Evolutionary conservation across 2,113 vertebrate genomes (phyloP), one percentile per base, ranked within the genome.

Genomic region (Turdus rufiventris): DNA sequence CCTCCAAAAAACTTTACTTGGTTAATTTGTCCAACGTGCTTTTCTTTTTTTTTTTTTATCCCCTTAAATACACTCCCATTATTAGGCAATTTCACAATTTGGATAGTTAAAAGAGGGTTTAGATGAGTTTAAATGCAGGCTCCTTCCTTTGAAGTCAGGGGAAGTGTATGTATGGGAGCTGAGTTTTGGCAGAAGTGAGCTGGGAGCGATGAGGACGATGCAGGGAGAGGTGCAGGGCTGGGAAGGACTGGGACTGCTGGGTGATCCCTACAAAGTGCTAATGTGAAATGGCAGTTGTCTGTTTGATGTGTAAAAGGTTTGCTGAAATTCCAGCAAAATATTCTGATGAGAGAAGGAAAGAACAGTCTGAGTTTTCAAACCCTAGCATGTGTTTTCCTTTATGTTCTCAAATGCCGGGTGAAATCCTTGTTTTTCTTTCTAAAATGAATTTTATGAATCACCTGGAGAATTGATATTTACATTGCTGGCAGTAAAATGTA

Each of bases 361-460:
- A 84, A 72, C 89, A 85, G 67, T 43, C 67, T 78, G 93, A 2
- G 92, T 94, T 89, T 89, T 53, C 72, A 95, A 45, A 53, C 43
- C 89, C 31, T 93, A 53, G 78, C 88, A 78, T 66, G 88, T 93
- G 63, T 93, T 95, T 97, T 93, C 53, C 91, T 97, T 96, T 96
- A 97, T 94, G 53, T 86, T 95, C 95, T 95, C 74, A 18, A 95
- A 77, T 76, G 75, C 88, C 0, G 47, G 25, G 93, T 96, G 86
- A 97, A 97, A 96, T 96, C 77, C 45, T 85, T 92, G 42, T 93
- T 94, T 91, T 93, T 78, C 76, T 85, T 89, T 47, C 80, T 91
- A 75, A 94, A 97, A 92, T 94, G 85, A 66, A 95, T 96, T 97
- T 56, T 94, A 87, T 97, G 96, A 97, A 96, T 97, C 96, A 98